Conservation (phyloP, 2,888 invertebrate species). For the Pachymerium ferrugineum region DNA sequence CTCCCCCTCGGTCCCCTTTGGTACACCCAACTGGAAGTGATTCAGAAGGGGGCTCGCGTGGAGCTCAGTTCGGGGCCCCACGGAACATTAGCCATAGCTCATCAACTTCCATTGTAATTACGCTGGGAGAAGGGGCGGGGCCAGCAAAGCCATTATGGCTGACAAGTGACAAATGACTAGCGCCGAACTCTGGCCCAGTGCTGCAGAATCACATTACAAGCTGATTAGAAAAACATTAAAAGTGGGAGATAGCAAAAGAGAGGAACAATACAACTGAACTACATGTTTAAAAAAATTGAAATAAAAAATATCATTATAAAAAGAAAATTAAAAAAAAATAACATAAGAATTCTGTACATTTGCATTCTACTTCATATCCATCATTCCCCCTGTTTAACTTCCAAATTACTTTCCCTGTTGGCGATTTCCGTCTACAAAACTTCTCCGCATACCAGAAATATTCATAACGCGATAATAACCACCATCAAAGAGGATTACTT, state of each 20-base stretch:
- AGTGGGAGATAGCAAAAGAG: slow-evolving; percentile 27
- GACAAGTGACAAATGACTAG: slow-evolving; percentile 37
- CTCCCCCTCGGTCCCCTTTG: slow-evolving; percentile 17
- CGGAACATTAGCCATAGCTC: slow-evolving; percentile 37
- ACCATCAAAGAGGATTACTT: slow-evolving; percentile 17
- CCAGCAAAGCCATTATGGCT: slow-evolving; percentile 37
- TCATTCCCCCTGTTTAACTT: not conserved
- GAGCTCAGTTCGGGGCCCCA: slow-evolving; percentile 26
- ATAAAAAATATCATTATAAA: too few relatives aligned
- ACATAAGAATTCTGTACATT: too few relatives aligned
- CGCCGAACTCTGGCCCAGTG: slow-evolving; percentile 32
- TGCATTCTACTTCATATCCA: not conserved
- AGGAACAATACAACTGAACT: slow-evolving; percentile 5
- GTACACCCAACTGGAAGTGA: slow-evolving; percentile 29
- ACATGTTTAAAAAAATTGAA: not conserved
- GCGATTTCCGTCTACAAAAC: not conserved
- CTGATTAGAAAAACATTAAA: slow-evolving; percentile 35
- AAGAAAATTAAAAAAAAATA: too few relatives aligned
- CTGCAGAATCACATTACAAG: slow-evolving; percentile 34
- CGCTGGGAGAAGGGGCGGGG: slow-evolving; percentile 34
- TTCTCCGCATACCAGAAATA: not conserved
- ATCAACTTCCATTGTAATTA: slow-evolving; percentile 37
- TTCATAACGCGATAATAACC: slow-evolving; percentile 19
- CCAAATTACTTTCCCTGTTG: not conserved
- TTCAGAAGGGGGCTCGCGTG: slow-evolving; percentile 2